Base-by-base conservation (phyloP, 2,797 vertebrate genomes). In the Huso huso region DNA sequence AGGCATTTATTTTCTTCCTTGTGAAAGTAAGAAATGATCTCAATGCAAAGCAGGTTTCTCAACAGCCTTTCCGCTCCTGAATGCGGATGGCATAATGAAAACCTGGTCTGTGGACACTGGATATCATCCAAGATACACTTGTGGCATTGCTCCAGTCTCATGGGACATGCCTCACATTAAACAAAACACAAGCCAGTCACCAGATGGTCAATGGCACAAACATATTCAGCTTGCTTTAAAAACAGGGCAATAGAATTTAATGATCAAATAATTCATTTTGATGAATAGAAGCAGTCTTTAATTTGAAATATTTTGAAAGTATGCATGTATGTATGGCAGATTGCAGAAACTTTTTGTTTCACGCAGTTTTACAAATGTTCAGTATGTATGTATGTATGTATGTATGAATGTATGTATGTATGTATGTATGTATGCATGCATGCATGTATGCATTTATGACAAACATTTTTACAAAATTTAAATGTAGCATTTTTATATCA, bases 61-160 rank as follows among this genome's bases (percentile, higher is more conserved):
- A 88, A 86, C 86, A 88, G 86, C 83, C 86, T 88, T 84, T 85
- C 86, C 76, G 78, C 83, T 88, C 86, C 79, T 83, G 84, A 86
- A 87, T 73, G 81, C 76, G 66, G 89, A 85, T 87, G 83, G 89
- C 87, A 90, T 88, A 87, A 90, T 88, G 90, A 87, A 89, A 92
- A 91, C 89, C 89, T 88, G 90, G 87, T 91, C 89, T 90, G 88
- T 86, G 86, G 89, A 90, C 85, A 84, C 87, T 90, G 90, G 89
- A 89, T 77, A 72, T 0, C 48, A 73, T 89, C 90, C 90, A 91
- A 90, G 82, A 81, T 89, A 90, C 83, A 90, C 87, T 88, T 87
- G 81, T 87, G 88, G 88, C 87, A 89, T 91, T 89, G 82, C 87
- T 83, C 78, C 74, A 78, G 83, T 81, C 88, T 85, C 85, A 78